Evolutionary conservation across 2,888 invertebrate genomes (phyloP), one percentile per base, ranked within the genome.

Genomic region (Dione vanillae): DNA sequence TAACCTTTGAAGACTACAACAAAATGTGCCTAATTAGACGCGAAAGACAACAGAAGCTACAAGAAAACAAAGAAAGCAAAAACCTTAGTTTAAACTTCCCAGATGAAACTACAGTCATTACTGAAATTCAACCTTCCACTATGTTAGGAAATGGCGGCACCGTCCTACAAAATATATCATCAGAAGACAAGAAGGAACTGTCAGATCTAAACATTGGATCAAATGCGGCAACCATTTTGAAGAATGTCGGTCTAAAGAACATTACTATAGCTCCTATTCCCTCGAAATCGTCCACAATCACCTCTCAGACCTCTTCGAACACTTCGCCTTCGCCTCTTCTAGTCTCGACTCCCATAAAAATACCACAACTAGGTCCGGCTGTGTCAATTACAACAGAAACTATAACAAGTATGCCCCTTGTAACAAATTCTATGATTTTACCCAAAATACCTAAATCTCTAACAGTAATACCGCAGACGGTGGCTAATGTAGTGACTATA

Each of bases 391-490:
- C 88, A 0, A 86, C 85, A 45, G 92, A 91, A 64, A 80, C 87
- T 0, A 74, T 84, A 0, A 81, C 85, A 0, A 80, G 76, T 51
- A 45, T 81, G 10, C 82, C 86, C 3, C 83, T 92, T 77, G 77
- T 82, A 3, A 78, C 88, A 0, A 83, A 81, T 27, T 85, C 86
- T 69, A 82, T 90, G 83, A 89, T 95, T 67, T 90, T 97, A 92
- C 96, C 97, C 62, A 96, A 96, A 87, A 96, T 97, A 83, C 97
- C 97, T 40, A 96, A 96, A 85, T 96, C 96, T 1, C 85, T 97
- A 77, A 97, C 97, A 0, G 96, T 97, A 67, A 97, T 97, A 80
- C 96, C 96, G 12, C 96, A 97, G 74, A 83, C 85, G 7, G 76
- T 82, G 45, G 41, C 82, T 5, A 73, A 80, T 10, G 80, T 80